These are phyloP conservation scores for Lasius fuliginosus DNA, from an alignment of 2,888 invertebrate species.

Conservation along the genomic window DNA sequence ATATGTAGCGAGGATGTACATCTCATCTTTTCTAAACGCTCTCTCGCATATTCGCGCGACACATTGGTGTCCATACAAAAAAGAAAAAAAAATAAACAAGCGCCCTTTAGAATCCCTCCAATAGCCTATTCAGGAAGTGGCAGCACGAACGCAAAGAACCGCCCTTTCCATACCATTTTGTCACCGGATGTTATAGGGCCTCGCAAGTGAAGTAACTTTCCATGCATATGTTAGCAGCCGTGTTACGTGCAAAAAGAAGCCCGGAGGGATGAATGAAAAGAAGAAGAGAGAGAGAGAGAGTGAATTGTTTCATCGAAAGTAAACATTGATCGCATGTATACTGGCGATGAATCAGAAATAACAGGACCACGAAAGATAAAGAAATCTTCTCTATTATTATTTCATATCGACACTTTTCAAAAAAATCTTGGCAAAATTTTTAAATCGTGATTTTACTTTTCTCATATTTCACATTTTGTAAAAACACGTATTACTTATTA, in stretches of 20 bases:
- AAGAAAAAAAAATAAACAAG: constrained; percentile 21
- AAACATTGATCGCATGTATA: constrained; percentile 30
- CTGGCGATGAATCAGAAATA: constrained; percentile 34
- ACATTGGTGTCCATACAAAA: neutral
- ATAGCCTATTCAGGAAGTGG: constrained; percentile 52
- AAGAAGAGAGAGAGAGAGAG: neutral
- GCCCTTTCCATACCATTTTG: constrained; percentile 61
- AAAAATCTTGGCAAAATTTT: constrained; percentile 1
- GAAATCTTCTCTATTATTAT: neutral
- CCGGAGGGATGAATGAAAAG: constrained; percentile 18
- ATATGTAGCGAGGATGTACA: neutral
- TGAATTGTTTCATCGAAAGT: constrained; percentile 63
- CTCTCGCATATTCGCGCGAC: constrained; percentile 6
- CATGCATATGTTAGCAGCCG: constrained; percentile 82
- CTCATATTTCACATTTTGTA: neutral
- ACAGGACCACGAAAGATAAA: neutral
- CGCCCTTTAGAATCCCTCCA: constrained; percentile 45
- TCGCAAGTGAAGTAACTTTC: constrained; percentile 68
- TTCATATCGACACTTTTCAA: neutral
- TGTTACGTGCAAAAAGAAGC: constrained; percentile 53
- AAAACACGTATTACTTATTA: neutral
- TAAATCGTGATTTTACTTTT: neutral
- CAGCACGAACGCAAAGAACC: constrained; percentile 40
- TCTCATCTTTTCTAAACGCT: constrained; percentile 20
- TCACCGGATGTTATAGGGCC: constrained; percentile 62